Percentiles rank a stretch among this genome's conserved stretches.
phyloP scores from a whole-genome alignment of 2,113 vertebrate genomes.

The Pungitius pungitius region DNA sequence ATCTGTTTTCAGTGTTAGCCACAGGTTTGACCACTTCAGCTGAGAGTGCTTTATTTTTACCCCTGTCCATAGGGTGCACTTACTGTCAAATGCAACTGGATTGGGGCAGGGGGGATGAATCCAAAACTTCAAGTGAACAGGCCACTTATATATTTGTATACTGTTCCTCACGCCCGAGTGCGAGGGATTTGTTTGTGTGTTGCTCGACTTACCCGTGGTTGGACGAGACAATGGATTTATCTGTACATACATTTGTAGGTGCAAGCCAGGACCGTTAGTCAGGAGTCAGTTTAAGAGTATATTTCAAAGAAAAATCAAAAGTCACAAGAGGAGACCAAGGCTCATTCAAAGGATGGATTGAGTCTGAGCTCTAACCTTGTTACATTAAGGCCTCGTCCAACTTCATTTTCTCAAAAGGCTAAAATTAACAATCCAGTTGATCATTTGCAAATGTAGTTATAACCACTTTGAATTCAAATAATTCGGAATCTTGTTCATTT shows the following conservation, averaged over 20 bases:
- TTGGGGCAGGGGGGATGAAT: background rate
- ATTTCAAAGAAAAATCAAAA: constrained; percentile 4
- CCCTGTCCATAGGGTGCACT: constrained; percentile 14
- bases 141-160: constrained; percentile 3
- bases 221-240: background rate
- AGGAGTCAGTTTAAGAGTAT: no score
- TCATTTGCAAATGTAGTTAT: constrained; percentile 1
- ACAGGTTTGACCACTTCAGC: constrained; percentile 13
- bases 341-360: no score
- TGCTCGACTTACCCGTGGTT: background rate
- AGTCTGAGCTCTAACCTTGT: constrained; percentile 15
- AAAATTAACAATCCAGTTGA: background rate
- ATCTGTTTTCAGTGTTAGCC: constrained; percentile 31
- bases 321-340: background rate
- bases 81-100: constrained; percentile 34
- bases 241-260: background rate
- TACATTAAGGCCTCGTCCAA: background rate
- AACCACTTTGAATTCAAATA: background rate
- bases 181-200: background rate
- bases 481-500: background rate
- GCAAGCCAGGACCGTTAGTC: no score
- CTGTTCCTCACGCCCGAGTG: background rate
- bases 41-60: constrained; percentile 35
- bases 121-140: background rate
- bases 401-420: constrained; percentile 1